These are phyloP conservation scores for Ceuthmochares aereus DNA, from an alignment of 2,113 vertebrate species.

Conservation along the genomic window DNA sequence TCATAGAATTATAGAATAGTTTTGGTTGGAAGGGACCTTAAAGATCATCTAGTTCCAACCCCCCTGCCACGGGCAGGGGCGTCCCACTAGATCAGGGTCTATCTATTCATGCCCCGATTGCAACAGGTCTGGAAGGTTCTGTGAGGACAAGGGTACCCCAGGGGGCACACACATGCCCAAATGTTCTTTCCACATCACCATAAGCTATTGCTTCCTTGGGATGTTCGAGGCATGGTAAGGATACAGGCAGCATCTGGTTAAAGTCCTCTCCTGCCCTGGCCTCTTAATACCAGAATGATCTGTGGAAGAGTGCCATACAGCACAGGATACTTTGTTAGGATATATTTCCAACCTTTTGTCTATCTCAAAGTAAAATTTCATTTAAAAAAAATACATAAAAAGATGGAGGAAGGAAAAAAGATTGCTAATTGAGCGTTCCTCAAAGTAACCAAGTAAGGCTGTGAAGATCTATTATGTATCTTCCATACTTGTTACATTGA, in stretches of 20 bases:
- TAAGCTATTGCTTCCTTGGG: neutral
- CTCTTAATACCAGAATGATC: neutral
- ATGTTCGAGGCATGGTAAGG: neutral
- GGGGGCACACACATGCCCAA: rapidly evolving
- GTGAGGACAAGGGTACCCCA: neutral
- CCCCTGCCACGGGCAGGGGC: too few relatives aligned
- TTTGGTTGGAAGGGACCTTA: too few relatives aligned
- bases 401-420: neutral
- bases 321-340: neutral
- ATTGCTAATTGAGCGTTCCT: neutral
- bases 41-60: too few relatives aligned
- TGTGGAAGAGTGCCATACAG: neutral
- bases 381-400: neutral
- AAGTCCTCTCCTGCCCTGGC: neutral
- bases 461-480: neutral
- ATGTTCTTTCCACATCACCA: neutral
- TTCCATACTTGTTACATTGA: neutral
- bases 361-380: neutral
- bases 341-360: neutral
- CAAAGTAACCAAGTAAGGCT: neutral
- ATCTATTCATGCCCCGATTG: neutral
- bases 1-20: too few relatives aligned
- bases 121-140: neutral
- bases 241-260: neutral
- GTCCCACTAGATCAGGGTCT: too few relatives aligned